Evolutionary conservation across 1,140 invertebrate genomes (phyloP).

Genomic region (Asbolus verrucosus): DNA sequence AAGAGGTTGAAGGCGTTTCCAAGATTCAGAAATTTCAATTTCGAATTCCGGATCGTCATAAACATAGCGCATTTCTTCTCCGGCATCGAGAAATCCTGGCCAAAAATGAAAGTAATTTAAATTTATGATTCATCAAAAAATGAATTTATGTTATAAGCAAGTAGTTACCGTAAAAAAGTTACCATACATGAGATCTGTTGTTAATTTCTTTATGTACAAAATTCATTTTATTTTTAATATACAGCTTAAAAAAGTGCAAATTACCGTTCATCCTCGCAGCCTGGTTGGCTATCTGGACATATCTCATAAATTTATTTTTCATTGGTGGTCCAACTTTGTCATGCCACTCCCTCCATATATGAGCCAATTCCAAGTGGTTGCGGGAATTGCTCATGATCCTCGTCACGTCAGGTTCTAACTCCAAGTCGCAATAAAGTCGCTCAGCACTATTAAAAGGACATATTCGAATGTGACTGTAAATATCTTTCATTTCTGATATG

Average conservation of each 20-base stretch:
- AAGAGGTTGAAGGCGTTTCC: conserved; percentile 79
- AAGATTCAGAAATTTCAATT: conserved; percentile 77
- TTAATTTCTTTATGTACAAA: no score
- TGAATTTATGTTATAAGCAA: no score
- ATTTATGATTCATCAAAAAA: no score
- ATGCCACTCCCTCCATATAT: conserved; percentile 85
- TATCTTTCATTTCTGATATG: conserved; percentile 84
- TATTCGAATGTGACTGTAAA: conserved; percentile 78
- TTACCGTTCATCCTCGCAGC: conserved; percentile 81
- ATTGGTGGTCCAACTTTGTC: conserved; percentile 81
- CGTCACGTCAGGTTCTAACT: conserved; percentile 73
- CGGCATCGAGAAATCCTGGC: conserved; percentile 83
- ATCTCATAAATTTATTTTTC: conserved; percentile 81
- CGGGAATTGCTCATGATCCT: conserved; percentile 77
- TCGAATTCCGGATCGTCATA: conserved; percentile 80
- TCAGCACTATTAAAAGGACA: conserved; percentile 73
- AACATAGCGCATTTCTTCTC: conserved; percentile 78
- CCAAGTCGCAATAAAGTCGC: conserved; percentile 73
- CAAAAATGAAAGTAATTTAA: no score
- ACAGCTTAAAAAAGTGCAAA: no score
- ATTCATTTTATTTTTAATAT: no score
- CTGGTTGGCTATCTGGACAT: conserved; percentile 82
- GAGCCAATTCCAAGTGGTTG: conserved; percentile 77
- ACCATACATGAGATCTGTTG: no score
- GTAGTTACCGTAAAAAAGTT: no score